Evolutionary conservation across 2,797 vertebrate species (phyloP).

Genomic region (Brachyrhaphis roseni): DNA sequence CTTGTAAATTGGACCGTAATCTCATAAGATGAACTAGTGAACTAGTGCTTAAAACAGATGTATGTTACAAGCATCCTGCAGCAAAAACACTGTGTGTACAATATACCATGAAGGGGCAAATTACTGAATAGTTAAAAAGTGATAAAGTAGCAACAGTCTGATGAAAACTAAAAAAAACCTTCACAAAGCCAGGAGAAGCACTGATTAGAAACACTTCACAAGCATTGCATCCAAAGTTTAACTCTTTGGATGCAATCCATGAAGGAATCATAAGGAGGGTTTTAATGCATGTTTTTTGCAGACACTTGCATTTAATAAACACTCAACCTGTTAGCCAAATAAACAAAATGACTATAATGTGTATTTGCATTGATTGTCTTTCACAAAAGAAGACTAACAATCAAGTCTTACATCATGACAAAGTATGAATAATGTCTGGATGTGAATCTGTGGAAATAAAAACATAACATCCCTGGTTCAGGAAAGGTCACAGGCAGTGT

Average conservation of each 20-base stretch:
- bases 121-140: neutral
- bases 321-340: neutral
- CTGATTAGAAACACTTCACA: neutral
- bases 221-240: too few relatives aligned
- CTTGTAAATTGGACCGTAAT: neutral
- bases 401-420: neutral
- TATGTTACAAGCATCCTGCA: neutral
- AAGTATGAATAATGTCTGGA: slow-evolving; percentile 14
- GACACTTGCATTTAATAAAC: neutral
- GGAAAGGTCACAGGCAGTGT: slow-evolving; percentile 16
- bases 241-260: neutral
- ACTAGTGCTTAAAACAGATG: neutral
- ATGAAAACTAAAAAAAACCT: neutral
- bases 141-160: neutral
- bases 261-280: neutral
- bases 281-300: neutral
- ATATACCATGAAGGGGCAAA: neutral
- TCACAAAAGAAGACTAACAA: neutral
- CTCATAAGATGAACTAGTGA: neutral
- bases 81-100: neutral
- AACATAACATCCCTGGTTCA: slow-evolving; percentile 24
- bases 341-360: neutral
- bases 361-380: neutral
- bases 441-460: slow-evolving; percentile 23
- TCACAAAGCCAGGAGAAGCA: neutral